Evolutionary conservation across 1,140 invertebrate genomes (phyloP).

Genomic region (Vollenhovia emeryi): DNA sequence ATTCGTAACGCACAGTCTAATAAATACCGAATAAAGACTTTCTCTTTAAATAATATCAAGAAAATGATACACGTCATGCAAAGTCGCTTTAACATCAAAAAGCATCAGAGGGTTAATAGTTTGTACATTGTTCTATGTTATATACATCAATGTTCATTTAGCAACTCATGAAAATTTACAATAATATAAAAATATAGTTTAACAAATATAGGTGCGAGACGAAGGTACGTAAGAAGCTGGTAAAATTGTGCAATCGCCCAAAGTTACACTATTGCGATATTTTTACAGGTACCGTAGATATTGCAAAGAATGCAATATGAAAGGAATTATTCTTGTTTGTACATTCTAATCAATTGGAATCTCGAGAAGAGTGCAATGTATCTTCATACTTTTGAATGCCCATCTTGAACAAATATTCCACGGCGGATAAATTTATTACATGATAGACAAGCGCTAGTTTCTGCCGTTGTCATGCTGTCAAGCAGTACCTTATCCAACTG

Average conservation of each 20-base stretch:
- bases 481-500: slow-evolving; percentile 68
- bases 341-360: slow-evolving; percentile 10
- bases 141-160: slow-evolving; percentile 8
- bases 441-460: slow-evolving; percentile 14
- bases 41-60: neutral
- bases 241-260: neutral
- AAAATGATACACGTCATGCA: neutral
- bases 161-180: neutral
- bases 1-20: neutral
- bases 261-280: slow-evolving; percentile 19
- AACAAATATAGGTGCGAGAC: neutral
- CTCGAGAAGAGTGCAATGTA: slow-evolving; percentile 11
- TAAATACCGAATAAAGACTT: neutral
- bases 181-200: neutral
- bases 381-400: slow-evolving; percentile 6
- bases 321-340: neutral
- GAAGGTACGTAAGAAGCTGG: neutral
- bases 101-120: slow-evolving; percentile 23
- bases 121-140: slow-evolving; percentile 43
- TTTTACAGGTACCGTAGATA: slow-evolving; percentile 40
- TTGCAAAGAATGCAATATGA: neutral
- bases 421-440: neutral
- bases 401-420: neutral
- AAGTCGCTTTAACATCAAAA: neutral
- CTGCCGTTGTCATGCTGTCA: slow-evolving; percentile 7